phyloP scores from a whole-genome alignment of 2,888 invertebrate species.

The Cheilosia soror region DNA sequence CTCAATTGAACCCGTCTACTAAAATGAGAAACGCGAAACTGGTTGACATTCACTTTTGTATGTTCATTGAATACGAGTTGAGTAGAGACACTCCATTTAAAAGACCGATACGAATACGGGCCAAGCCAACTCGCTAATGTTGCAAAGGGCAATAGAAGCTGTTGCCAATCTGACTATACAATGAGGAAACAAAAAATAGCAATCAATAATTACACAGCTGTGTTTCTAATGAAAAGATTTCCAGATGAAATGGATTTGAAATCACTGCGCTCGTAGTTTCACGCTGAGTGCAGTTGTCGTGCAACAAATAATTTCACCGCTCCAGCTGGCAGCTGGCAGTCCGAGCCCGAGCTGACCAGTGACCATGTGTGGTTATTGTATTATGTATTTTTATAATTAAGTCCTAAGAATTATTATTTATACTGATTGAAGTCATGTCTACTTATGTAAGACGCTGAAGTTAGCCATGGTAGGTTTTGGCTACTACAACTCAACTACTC shows the following conservation, averaged over 20 bases:
- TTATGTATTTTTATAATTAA: slow-evolving; percentile 51
- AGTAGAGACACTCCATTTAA: background rate
- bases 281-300: slow-evolving; percentile 40
- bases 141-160: slow-evolving; percentile 21
- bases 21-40: slow-evolving; percentile 25
- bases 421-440: slow-evolving; percentile 19
- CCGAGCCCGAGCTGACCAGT: slow-evolving; percentile 40
- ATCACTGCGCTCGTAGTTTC: background rate
- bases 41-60: slow-evolving; percentile 63
- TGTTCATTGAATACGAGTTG: background rate
- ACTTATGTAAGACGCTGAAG: slow-evolving; percentile 54
- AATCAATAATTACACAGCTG: slow-evolving; percentile 34
- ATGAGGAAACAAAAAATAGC: slow-evolving; percentile 38
- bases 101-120: background rate
- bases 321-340: background rate
- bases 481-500: background rate
- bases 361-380: slow-evolving; percentile 49
- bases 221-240: slow-evolving; percentile 34
- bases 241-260: slow-evolving; percentile 17
- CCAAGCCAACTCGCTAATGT: background rate
- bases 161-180: background rate
- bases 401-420: slow-evolving; percentile 38
- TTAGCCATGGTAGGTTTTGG: slow-evolving; percentile 41
- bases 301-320: slow-evolving; percentile 35
- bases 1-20: background rate